Percentiles rank a stretch among this genome's conserved stretches.
Evolutionary conservation across 1,140 invertebrate species (phyloP).

Genomic region (Macrostomum lignano): DNA sequence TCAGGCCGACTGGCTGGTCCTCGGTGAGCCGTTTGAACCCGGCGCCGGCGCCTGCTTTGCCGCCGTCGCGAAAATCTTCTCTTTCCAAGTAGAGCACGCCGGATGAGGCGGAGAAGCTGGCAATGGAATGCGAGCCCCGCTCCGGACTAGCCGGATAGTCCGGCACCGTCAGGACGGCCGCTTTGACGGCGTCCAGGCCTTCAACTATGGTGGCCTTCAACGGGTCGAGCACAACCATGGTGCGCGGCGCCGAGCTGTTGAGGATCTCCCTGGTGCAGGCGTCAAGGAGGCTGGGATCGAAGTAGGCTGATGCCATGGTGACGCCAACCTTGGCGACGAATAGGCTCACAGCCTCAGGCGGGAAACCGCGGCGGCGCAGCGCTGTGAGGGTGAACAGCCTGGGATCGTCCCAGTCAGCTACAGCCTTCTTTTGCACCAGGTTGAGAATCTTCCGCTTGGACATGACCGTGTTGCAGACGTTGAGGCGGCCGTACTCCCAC

Average conservation of each 20-base stretch:
- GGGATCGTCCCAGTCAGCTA: slow-evolving; percentile 92
- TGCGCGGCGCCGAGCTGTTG: slow-evolving; percentile 55
- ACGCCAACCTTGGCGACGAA: slow-evolving; percentile 79
- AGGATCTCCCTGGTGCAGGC: slow-evolving; percentile 61
- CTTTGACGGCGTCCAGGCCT: too few relatives aligned
- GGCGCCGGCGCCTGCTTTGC: slow-evolving; percentile 47
- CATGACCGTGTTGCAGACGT: slow-evolving; percentile 82
- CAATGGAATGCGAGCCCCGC: slow-evolving; percentile 39
- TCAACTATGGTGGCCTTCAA: too few relatives aligned
- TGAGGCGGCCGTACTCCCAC: slow-evolving; percentile 90
- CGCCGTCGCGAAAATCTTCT: slow-evolving; percentile 15
- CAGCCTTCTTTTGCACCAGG: slow-evolving; percentile 55
- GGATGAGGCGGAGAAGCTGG: too few relatives aligned
- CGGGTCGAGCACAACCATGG: slow-evolving; percentile 73
- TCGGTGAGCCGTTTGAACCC: slow-evolving; percentile 54
- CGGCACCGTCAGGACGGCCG: slow-evolving; percentile 54
- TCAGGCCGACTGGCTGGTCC: slow-evolving; percentile 58
- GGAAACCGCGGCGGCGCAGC: slow-evolving; percentile 62
- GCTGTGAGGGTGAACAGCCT: slow-evolving; percentile 74
- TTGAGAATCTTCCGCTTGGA: slow-evolving; percentile 91
- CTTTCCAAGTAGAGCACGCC: slow-evolving; percentile 55
- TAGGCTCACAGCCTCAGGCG: slow-evolving; percentile 66
- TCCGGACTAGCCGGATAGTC: slow-evolving; percentile 62
- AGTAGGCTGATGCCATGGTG: slow-evolving; percentile 61
- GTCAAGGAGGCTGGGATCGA: slow-evolving; percentile 71